Evolutionary conservation across 2,113 vertebrate genomes (phyloP), one percentile per base, ranked within the genome.

Genomic region (Sorex fumeus): DNA sequence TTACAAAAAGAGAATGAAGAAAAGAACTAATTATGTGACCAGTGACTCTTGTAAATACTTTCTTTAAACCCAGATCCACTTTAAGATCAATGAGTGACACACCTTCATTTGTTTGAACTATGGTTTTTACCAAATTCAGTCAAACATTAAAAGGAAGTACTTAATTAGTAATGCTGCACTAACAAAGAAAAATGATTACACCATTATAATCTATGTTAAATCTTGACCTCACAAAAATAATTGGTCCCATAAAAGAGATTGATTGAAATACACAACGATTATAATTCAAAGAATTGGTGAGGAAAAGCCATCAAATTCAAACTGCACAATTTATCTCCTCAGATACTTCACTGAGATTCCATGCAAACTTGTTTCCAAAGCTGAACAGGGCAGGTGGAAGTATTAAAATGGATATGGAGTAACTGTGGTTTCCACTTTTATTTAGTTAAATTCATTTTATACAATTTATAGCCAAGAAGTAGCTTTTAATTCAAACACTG

Each of bases 21-120:
- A 94, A 87, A 94, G 5, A 92, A 93, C 18, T 50, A 72, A 84
- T 93, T 96, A 69, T 64, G 28, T 84, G 70, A n/a, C 69, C 69
- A 64, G 28, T 84, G 60, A n/a, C 64, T 90, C 34, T 78, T 64
- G 88, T 74, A 79, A 95, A 93, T 78, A 77, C 62, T 72, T 91
- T 8, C 72, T 66, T 92, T 95, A 92, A 80, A 74, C 50, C 5
- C 53, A 75, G 64, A 50, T 70, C 83, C 34, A 72, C 92, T 84
- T 91, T 93, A 70, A 93, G 91, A 91, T 91, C 91, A 93, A 34
- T 47, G 77, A 92, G 34, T 47, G 84, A 92, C 28, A 93, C 30
- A 91, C 83, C 76, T 92, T 94, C 95, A 95, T 96, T 93, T 95
- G 84, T 94, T 95, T 95, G 94, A 97, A 97, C 87, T 89, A 81